Evolutionary conservation across 2,888 invertebrate species (phyloP), one percentile per base, ranked within the genome.

Genomic region (Cryptophagus acutangulus): DNA sequence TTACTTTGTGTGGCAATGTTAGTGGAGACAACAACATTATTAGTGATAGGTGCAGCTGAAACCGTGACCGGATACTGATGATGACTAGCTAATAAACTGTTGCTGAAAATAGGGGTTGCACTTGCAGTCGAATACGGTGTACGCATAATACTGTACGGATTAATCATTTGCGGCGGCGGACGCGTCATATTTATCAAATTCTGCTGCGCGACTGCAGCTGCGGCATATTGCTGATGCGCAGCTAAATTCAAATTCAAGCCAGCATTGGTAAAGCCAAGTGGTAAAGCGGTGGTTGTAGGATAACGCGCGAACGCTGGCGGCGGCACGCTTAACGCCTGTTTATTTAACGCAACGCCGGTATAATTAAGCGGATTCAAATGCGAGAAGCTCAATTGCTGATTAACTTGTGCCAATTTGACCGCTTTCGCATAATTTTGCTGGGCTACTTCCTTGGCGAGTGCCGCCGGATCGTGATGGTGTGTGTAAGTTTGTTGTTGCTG

Each of bases 371-470:
- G 79, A 43, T 78, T 77, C 25, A 81, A 66, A 31, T 52, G 51
- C 29, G 35, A 43, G 38, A 43, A 42, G 41, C 53, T 36, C 17
- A 50, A 36, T 20, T 48, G 43, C 28, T 64, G 65, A 57, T 59
- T 66, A 17, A 72, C 72, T 33, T 73, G 74, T 5, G 78, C 79
- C 49, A 79, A 65, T 60, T 82, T 81, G 33, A 86, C 74, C 9
- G 82, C 83, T 65, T 84, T 84, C 24, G 84, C 82, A 67, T 87
- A 87, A 65, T 82, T 87, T 71, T 87, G 87, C 65, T 87, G 87
- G 25, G 87, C 87, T 48, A 86, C 84, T 61, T 87, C 87, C 64
- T 87, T 87, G 58, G 87, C 87, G 49, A 84, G 67, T 30, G 81
- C 71, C 36, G 79, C 82, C 16, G 82, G 75, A 67, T 82, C 81